Evolutionary conservation across 2,888 invertebrate genomes (phyloP), one percentile per base, ranked within the genome.

Genomic region (Pristionchus mayeri): DNA sequence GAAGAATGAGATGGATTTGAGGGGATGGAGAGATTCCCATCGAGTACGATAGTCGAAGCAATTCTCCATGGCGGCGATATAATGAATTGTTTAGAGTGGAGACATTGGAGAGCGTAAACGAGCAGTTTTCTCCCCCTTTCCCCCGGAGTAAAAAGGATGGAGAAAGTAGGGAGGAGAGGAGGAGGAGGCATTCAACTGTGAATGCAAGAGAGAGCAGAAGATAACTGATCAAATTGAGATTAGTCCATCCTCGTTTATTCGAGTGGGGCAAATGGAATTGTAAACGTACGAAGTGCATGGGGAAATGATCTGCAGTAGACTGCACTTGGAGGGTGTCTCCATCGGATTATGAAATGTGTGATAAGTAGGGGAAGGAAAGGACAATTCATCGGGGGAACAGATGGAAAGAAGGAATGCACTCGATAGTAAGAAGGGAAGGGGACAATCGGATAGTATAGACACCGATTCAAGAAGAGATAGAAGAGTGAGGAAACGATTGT

Each of bases 121-220:
- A n/a, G 67, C 37, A n/a, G 67, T 40, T 71, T 40, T 67, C n/a
- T 71, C n/a, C 67, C 34, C 13, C 37, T 67, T 21, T 63, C 30
- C 27, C 60, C 30, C 16, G 34, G 30, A 30, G 60, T 30, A 44
- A 9, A 44, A 44, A 44, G 54, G 54, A 40, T 48, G 48, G 76
- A 76, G 48, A 48, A 50, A 50, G 71, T 30, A 9, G 50, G 37
- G 44, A 75, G 16, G 24, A 30, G 76, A 50, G 50, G 50, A 24
- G 27, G 71, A 27, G 50, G 27, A 76, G 76, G 24, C 50, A 76
- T 18, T 50, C 27, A 24, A n/a, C 37, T 76, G 76, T 76, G 76
- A 76, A 50, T 48, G 30, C 27, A 30, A 34, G 67, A 40, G 4
- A 11, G 67, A 40, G 27, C n/a, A 40, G 67, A 37, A 21, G 9